phyloP scores from a whole-genome alignment of 2,113 vertebrate species.

The Gadus chalcogrammus region DNA sequence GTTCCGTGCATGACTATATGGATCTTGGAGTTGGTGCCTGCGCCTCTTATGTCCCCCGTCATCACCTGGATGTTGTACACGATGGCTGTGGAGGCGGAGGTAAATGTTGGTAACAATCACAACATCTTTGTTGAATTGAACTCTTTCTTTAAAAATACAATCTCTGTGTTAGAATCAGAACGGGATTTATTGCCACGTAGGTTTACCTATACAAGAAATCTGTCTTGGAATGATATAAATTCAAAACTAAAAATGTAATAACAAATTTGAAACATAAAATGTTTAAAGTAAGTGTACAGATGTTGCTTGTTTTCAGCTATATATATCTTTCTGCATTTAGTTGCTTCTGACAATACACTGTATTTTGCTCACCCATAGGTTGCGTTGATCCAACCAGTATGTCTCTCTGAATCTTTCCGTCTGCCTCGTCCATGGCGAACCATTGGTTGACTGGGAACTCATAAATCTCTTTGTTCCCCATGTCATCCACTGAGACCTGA shows the following conservation, averaged over 20 bases:
- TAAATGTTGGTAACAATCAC: neutral
- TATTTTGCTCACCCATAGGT: slow-evolving; percentile 80
- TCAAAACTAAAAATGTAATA: too few species aligned
- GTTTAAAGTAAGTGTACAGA: too few species aligned
- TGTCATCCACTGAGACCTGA: slow-evolving; percentile 90
- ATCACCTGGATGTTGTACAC: slow-evolving; percentile 91
- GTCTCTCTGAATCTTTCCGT: slow-evolving; percentile 96
- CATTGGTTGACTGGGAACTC: slow-evolving; percentile 89
- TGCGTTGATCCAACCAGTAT: slow-evolving; percentile 86
- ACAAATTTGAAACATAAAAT: too few species aligned
- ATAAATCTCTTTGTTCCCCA: slow-evolving; percentile 90
- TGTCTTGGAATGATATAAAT: too few species aligned
- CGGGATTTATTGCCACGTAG: neutral
- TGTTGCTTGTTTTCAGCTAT: too few species aligned
- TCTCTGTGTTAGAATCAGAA: neutral
- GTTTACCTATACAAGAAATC: too few species aligned
- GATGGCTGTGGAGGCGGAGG: slow-evolving; percentile 71
- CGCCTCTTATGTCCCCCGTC: slow-evolving; percentile 88
- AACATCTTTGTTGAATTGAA: neutral
- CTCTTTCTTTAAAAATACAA: neutral
- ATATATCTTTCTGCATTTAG: too few species aligned
- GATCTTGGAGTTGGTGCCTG: slow-evolving; percentile 96
- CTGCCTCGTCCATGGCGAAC: slow-evolving; percentile 91
- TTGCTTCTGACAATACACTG: too few species aligned
- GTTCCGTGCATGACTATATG: slow-evolving; percentile 88